Base-by-base conservation (phyloP, 2,888 invertebrate species). In the Drosophila ezoana region DNA sequence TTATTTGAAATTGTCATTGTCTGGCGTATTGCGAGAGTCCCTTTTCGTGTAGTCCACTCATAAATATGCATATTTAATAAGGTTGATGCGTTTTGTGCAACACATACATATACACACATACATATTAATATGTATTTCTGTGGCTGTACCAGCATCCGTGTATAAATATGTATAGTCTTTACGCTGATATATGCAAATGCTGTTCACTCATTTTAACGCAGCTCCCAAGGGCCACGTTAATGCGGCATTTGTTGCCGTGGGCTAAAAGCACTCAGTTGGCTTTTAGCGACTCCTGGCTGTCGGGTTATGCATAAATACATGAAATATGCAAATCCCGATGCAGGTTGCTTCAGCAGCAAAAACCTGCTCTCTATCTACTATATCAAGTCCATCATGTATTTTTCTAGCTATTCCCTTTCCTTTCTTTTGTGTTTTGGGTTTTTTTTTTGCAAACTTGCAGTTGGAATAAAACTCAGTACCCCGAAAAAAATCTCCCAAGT, bases 261-360 rank as follows among this genome's bases (percentile, higher is more conserved):
- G 58, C 76, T 62, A 54, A 69, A 61, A 79, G 76, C 64, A 59
- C 63, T 75, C 79, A 45, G 74, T 61, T 85, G 80, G 80, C 79
- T 81, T 85, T 87, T 85, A 87, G 86, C 68, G 68, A 57, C 64
- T 69, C 61, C 52, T 28, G 37, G 9, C 58, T 60, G 56, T 45
- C 60, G 54, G 60, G 57, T 83, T 70, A 59, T 84, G 68, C 87
- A 81, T 84, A 71, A 58, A 77, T 71, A 76, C 48, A 80, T 79
- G 61, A 72, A 78, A 72, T 89, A 89, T 89, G 78, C 72, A 89
- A 87, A 89, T 89, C 51, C 52, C 38, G 18, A 43, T 51, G 68
- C 47, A 56, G 44, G 38, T 54, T 54, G 53, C 18, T 33, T 33
- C 37, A 18, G 18, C 47, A 49, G 28, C 47, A 44, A 47, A 45